These are phyloP conservation scores for Phasianus colchicus DNA, from an alignment of 2,113 vertebrate species.

Conservation along the genomic window DNA sequence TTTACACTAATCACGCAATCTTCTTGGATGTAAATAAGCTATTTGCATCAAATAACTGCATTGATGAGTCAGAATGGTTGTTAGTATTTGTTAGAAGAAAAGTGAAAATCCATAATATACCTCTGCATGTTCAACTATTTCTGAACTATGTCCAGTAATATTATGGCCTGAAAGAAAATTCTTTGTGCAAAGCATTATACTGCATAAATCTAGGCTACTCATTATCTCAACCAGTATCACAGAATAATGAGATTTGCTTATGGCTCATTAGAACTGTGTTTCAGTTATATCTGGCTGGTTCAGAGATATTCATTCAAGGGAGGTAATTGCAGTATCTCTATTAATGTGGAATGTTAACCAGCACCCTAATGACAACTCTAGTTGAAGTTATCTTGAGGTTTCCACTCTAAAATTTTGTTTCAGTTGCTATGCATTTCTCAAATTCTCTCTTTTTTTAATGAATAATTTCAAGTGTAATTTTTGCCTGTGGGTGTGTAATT, in stretches of 20 bases:
- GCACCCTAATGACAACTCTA: conserved; percentile 4
- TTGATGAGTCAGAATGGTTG: not conserved
- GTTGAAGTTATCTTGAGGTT: conserved; percentile 13
- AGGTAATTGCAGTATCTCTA: conserved; percentile 25
- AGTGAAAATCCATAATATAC: not conserved
- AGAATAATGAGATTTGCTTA: conserved; percentile 60
- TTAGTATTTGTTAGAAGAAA: not conserved
- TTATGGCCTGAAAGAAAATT: not conserved
- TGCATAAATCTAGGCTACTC: conserved; percentile 3
- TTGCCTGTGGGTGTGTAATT: not conserved
- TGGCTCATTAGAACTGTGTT: conserved; percentile 40
- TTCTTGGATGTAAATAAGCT: not conserved
- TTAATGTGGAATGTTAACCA: conserved; percentile 5
- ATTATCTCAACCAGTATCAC: conserved; percentile 31
- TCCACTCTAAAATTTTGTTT: conserved; percentile 1
- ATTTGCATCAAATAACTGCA: not conserved
- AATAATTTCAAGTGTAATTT: not conserved
- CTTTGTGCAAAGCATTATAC: not conserved
- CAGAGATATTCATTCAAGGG: not conserved
- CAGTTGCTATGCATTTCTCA: not conserved
- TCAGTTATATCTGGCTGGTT: conserved; percentile 10
- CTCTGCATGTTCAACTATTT: not conserved
- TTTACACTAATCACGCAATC: not conserved
- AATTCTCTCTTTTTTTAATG: not conserved
- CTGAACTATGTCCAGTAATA: not conserved